Evolutionary conservation across 2,113 vertebrate genomes (phyloP).

Genomic region (Paradisaea rubra): DNA sequence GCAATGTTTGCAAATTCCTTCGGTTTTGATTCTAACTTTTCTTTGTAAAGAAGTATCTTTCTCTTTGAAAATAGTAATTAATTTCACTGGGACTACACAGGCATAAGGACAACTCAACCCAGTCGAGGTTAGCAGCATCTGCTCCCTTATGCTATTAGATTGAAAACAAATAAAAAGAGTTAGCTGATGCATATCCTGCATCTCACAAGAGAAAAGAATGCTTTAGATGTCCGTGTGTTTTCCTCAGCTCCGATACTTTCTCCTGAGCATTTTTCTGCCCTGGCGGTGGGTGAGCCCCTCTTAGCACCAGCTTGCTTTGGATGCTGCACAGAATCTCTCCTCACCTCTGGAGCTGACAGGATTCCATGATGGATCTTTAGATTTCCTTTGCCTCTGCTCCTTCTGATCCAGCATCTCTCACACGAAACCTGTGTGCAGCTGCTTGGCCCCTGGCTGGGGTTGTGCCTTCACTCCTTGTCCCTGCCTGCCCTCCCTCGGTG

Average conservation of each 20-base stretch:
- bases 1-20: not conserved
- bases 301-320: not conserved
- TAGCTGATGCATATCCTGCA: not conserved
- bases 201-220: not conserved
- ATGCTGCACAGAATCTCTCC: not conserved
- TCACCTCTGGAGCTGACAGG: not conserved
- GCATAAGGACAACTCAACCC: not conserved
- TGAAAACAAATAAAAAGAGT: not conserved
- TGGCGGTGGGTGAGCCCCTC: not conserved
- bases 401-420: no score
- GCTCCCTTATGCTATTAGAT: not conserved
- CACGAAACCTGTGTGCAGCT: not conserved
- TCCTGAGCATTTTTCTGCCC: not conserved
- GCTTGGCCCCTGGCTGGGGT: fast-evolving
- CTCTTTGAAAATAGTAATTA: not conserved
- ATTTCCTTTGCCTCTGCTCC: not conserved
- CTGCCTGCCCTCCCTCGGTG: not conserved
- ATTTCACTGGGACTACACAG: not conserved
- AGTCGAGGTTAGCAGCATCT: not conserved
- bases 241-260: not conserved
- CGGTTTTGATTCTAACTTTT: not conserved
- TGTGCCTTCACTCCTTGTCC: fast-evolving
- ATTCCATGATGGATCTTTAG: not conserved
- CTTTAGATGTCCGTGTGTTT: not conserved
- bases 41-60: not conserved